Evolutionary conservation across 2,888 invertebrate species (phyloP).

Genomic region (Calliopum simillimum): DNA sequence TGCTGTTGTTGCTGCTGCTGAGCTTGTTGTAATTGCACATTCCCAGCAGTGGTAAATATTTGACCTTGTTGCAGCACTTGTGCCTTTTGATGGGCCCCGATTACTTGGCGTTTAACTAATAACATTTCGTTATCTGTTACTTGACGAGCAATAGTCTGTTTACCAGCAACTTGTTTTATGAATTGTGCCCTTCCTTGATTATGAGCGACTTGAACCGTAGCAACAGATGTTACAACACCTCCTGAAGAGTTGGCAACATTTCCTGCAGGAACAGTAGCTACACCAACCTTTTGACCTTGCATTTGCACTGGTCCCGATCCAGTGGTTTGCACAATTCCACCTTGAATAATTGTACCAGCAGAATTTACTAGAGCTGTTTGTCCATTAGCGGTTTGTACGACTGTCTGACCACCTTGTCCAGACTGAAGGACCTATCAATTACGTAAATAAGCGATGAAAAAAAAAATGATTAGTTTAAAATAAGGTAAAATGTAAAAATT

Average conservation of each 20-base stretch:
- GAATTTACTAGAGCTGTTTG: constrained; percentile 61
- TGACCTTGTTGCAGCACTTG: constrained; percentile 69
- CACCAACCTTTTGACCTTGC: constrained; percentile 66
- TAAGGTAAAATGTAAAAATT: too few species aligned
- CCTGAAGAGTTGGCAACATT: constrained; percentile 54
- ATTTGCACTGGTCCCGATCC: constrained; percentile 53
- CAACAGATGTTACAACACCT: constrained; percentile 63
- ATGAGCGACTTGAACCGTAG: constrained; percentile 70
- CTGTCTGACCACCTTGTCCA: constrained; percentile 53
- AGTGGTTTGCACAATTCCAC: constrained; percentile 60
- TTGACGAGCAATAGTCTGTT: constrained; percentile 69
- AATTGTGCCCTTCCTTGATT: constrained; percentile 64
- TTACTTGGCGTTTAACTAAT: constrained; percentile 70
- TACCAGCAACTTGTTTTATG: constrained; percentile 65
- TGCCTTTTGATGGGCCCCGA: constrained; percentile 63
- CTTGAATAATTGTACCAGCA: constrained; percentile 65
- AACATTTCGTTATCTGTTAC: constrained; percentile 72
- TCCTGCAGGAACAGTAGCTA: constrained; percentile 60
- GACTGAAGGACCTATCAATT: constrained; percentile 50
- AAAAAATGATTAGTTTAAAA: too few species aligned
- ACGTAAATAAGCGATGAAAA: too few species aligned
- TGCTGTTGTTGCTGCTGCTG: constrained; percentile 55
- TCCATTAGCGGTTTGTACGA: constrained; percentile 62
- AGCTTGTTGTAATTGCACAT: constrained; percentile 64
- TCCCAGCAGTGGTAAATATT: constrained; percentile 70